Base-by-base conservation (phyloP, 64 coral and sea anemone species). In the Montipora sp. region DNA sequence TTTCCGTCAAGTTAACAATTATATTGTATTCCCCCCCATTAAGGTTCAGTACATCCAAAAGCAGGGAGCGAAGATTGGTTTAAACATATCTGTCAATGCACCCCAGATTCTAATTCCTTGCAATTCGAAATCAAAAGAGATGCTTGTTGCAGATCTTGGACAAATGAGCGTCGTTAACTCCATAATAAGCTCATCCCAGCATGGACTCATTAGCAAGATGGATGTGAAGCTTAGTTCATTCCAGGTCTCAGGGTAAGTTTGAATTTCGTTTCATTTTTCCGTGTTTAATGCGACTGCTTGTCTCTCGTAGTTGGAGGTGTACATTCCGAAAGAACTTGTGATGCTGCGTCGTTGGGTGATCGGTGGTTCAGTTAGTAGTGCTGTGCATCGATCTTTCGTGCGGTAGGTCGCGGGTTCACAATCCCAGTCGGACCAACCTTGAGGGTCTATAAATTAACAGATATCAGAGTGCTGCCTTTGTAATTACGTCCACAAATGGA, bases 141-240 rank as follows among this genome's bases (percentile, higher is more conserved):
- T 91, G 59, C 82, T 99, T 55, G 88, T 99, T 24, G 94, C 95
- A 75, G 98, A 99, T 18, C 95, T 99, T 70, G 98, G 98, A 19
- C 77, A 83, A n/a, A 83, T 99, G 75, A 47, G 86, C 16, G 60
- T 99, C 12, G 45, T 48, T 20, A 99, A 99, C 77, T 75, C 68
- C 8, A 91, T 93, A 71, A 45, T 48, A 45, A 89, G 88, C 59
- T 88, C 63, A 48, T 76, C 83, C 14, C 68, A 78, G 49, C 47
- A 77, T 69, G 84, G 86, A 19, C 89, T 99, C 21, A 91, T 93
- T 78, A 94, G 95, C 59, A 90, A 77, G 20, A 93, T 98, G 87
- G 58, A 68, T 78, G 90, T 98, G 11, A 70, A 46, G 3, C 78
- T 98, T 21, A 93, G 73, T 43, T 98, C 96, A 21, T 98, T 98